Base-by-base conservation (phyloP, 2,888 invertebrate species). In the Lathronympha strigana region DNA sequence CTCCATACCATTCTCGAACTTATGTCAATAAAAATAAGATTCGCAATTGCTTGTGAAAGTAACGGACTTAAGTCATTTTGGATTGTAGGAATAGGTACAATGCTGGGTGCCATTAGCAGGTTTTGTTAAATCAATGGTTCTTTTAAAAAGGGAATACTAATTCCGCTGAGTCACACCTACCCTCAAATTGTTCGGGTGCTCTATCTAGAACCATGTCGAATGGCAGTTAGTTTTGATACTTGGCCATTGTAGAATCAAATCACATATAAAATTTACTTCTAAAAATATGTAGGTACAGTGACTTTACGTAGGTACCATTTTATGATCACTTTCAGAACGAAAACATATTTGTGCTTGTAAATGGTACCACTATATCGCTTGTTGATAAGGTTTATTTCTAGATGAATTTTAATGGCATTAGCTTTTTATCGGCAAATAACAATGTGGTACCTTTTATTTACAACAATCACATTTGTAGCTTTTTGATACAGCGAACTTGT, bases 121-220 rank as follows among this genome's bases (percentile, higher is more conserved):
- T 81, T 82, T 77, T 77, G 82, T 83, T 79, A 84, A 87, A 85
- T 88, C 85, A 84, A 86, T 85, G 84, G 83, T 80, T 82, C 81
- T 84, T 81, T 80, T 79, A 87, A 84, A 77, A 85, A 85, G 80
- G 81, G 82, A 83, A 83, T 81, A 80, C 77, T 74, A 77, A 85
- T 86, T 86, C 80, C 66, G 88, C 87, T 88, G 89, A 90, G 76
- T 90, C 90, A 90, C 78, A 77, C 73, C 78, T 79, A 80, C 85
- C 86, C 85, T 84, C 73, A 78, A 77, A 81, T 86, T 84, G 80
- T 82, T 82, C 77, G 76, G 79, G 73, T 75, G 76, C 75, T 82
- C 78, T 80, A 77, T 82, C 82, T 82, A 78, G 72, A 73, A 73
- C 72, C 70, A 74, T 76, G 71, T 71, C 67, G 49, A 68, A 72